Evolutionary conservation across 2,888 invertebrate genomes (phyloP).

Genomic region (Gari tellinella): DNA sequence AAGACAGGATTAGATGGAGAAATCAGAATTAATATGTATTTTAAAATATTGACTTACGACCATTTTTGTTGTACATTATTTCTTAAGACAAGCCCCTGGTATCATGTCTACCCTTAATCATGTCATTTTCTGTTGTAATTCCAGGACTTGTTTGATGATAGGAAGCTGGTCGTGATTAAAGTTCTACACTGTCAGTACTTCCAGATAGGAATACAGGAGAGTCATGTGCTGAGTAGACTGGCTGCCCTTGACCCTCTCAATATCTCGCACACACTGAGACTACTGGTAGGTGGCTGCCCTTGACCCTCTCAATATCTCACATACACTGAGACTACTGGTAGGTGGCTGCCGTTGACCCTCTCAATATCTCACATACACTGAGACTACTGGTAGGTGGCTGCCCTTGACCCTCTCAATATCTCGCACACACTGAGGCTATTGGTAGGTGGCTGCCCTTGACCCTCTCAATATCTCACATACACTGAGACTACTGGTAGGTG

Average conservation of each 20-base stretch:
- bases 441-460: constrained; percentile 51
- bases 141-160: constrained; percentile 70
- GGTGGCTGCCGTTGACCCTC: constrained; percentile 72
- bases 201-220: constrained; percentile 73
- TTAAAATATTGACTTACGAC: too few relatives aligned
- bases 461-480: too few relatives aligned
- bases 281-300: constrained; percentile 64
- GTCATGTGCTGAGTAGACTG: constrained; percentile 71
- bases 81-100: too few relatives aligned
- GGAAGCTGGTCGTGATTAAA: constrained; percentile 74
- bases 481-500: constrained; percentile 60
- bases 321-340: constrained; percentile 60
- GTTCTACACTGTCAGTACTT: constrained; percentile 72
- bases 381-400: constrained; percentile 74
- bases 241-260: constrained; percentile 72
- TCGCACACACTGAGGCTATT: constrained; percentile 74
- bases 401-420: constrained; percentile 71
- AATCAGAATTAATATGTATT: too few relatives aligned
- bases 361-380: constrained; percentile 71
- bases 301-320: too few relatives aligned
- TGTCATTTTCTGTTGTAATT: constrained; percentile 14
- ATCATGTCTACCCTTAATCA: too few relatives aligned
- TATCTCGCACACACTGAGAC: constrained; percentile 71
- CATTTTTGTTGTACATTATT: too few relatives aligned
- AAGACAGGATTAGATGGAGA: too few relatives aligned